These are phyloP conservation scores for Catocala fraxini DNA, from an alignment of 2,888 invertebrate species.

Conservation along the genomic window DNA sequence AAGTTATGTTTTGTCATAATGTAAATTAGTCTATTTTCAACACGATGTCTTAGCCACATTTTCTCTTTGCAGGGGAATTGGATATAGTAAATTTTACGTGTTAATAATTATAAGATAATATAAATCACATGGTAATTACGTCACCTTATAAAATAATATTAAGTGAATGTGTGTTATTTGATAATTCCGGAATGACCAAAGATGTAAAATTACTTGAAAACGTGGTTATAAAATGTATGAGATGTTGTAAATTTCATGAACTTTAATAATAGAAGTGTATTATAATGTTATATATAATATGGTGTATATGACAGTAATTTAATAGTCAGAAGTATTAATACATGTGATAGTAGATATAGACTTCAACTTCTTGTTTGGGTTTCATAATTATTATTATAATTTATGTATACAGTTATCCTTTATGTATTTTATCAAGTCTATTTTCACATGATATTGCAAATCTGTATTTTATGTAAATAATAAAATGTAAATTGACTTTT, in stretches of 20 bases:
- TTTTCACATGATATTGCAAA: conserved; percentile 16
- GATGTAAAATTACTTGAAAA: conserved; percentile 67
- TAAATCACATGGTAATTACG: conserved; percentile 42
- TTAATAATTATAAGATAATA: conserved; percentile 28
- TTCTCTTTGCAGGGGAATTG: conserved; percentile 39
- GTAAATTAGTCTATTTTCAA: conserved; percentile 16
- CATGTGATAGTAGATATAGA: conserved; percentile 84
- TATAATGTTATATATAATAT: conserved; percentile 63
- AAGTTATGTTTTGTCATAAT: conserved; percentile 3
- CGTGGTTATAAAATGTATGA: conserved; percentile 59
- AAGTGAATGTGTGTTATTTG: conserved; percentile 33
- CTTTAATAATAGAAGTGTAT: conserved; percentile 62
- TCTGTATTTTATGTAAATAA: conserved; percentile 25
- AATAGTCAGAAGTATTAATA: conserved; percentile 81
- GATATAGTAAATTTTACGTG: conserved; percentile 33
- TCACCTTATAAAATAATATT: conserved; percentile 34
- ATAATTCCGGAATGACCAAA: conserved; percentile 77
- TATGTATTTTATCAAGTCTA: conserved; percentile 13
- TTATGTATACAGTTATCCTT: conserved; percentile 20
- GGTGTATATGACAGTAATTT: conserved; percentile 62
- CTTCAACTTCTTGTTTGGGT: conserved; percentile 46
- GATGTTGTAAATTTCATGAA: conserved; percentile 78
- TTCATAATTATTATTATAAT: conserved; percentile 29
- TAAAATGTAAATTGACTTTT: conserved; percentile 23
- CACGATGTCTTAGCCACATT: conserved; percentile 21